These are phyloP conservation scores for Agapostemon virescens DNA, from an alignment of 2,888 invertebrate genomes.

Conservation along the genomic window DNA sequence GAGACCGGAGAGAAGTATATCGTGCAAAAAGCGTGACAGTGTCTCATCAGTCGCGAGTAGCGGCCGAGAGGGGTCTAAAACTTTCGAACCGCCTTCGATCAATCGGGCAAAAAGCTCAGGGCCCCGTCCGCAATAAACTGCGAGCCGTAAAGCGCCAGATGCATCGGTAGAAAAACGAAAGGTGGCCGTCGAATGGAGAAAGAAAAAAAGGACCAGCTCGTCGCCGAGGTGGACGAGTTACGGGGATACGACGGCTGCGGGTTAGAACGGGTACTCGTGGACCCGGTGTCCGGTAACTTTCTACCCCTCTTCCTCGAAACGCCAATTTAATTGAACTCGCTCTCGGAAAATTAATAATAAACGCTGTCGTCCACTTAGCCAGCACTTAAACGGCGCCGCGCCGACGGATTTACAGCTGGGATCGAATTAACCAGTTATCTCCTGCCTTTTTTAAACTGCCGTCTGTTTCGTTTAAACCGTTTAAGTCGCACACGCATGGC, in stretches of 20 bases:
- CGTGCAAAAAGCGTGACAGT: not conserved
- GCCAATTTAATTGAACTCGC: constrained; percentile 26
- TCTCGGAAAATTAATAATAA: constrained; percentile 29
- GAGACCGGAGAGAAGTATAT: not conserved
- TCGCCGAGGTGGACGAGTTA: not conserved
- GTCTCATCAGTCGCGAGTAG: constrained; percentile 1
- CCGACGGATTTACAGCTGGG: not conserved
- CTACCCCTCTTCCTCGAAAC: not conserved
- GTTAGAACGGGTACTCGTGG: not conserved
- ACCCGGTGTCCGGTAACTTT: constrained; percentile 13
- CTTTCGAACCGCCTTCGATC: constrained; percentile 9
- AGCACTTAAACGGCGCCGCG: not conserved
- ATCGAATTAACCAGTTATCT: not conserved
- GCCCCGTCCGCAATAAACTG: constrained; percentile 11
- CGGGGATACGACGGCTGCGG: constrained; percentile 13
- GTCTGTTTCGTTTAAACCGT: not conserved
- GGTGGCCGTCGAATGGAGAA: constrained; percentile 13
- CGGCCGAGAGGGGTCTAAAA: not conserved
- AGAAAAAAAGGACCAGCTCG: constrained; percentile 7
- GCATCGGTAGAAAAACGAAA: constrained; percentile 13
- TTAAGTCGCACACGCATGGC: too few species aligned
- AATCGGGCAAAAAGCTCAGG: constrained; percentile 7
- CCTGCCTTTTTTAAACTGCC: not conserved
- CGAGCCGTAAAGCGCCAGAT: constrained; percentile 23
- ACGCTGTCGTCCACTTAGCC: not conserved